Evolutionary conservation across 2,113 vertebrate genomes (phyloP).

Genomic region (Saccopteryx bilineata): DNA sequence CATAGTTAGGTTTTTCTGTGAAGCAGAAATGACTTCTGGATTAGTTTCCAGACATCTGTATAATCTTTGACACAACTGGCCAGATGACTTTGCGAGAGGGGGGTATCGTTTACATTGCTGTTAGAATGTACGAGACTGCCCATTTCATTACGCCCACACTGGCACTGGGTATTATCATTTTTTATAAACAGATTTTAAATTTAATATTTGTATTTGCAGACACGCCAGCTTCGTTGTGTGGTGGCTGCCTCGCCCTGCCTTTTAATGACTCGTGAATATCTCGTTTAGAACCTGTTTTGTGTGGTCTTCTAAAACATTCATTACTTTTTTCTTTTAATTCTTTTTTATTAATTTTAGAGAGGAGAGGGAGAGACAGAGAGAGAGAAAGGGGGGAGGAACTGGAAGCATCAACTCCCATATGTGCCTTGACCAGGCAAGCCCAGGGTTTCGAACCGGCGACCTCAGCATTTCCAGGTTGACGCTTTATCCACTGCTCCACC

Average conservation of each 20-base stretch:
- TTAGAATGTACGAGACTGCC: neutral
- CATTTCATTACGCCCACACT: neutral
- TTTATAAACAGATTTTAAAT: slow-evolving; percentile 56
- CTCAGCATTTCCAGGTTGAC: too few species aligned
- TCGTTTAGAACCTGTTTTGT: slow-evolving; percentile 5
- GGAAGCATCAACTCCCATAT: too few species aligned
- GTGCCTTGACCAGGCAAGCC: too few species aligned
- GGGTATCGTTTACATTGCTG: neutral
- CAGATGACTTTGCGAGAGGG: neutral
- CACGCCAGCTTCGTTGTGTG: neutral
- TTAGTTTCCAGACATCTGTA: slow-evolving; percentile 30
- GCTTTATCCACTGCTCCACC: too few species aligned
- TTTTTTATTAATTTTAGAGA: too few species aligned
- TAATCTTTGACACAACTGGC: neutral
- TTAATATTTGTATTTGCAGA: slow-evolving; percentile 59
- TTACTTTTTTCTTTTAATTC: neutral
- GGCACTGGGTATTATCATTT: neutral
- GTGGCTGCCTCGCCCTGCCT: neutral
- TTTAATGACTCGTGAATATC: neutral
- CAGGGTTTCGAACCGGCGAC: too few species aligned
- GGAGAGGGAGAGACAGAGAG: too few species aligned
- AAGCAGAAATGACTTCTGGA: slow-evolving; percentile 10
- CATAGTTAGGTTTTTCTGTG: neutral
- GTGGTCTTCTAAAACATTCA: neutral
- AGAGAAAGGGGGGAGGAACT: too few species aligned